A percentile compares a stretch with the other conserved stretches of the same genome.
phyloP scores from a whole-genome alignment of 2,113 vertebrate species.

The Myotis yumanensis region DNA sequence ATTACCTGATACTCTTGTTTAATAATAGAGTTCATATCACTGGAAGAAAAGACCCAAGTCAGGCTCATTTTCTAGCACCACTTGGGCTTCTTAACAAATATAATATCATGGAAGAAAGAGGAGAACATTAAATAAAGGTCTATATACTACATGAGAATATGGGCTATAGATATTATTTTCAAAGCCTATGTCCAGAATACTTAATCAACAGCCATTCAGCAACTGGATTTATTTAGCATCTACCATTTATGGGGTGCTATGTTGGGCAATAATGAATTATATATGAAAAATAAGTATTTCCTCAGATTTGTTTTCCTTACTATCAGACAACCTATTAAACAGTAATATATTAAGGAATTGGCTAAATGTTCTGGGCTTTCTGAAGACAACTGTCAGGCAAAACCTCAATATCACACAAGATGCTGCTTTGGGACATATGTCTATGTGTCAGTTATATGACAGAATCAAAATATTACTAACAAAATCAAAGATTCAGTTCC shows the following conservation, averaged over 20 bases:
- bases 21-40: not conserved
- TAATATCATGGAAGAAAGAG: not conserved
- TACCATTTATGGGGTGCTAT: not conserved
- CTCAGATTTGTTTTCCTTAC: not conserved
- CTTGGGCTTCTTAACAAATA: not conserved
- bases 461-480: slow-evolving; percentile 48
- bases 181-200: not conserved
- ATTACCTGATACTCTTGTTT: not conserved
- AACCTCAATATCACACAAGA: slow-evolving; percentile 40
- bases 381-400: slow-evolving; percentile 31
- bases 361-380: not conserved
- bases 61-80: not conserved
- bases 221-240: slow-evolving; percentile 14
- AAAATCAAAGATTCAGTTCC: not conserved
- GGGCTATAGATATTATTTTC: not conserved
- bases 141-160: not conserved
- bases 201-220: not conserved
- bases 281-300: slow-evolving; percentile 16
- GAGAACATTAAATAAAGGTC: not conserved
- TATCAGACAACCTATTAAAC: not conserved
- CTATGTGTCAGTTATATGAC: slow-evolving; percentile 18
- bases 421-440: not conserved
- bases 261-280: not conserved
- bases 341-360: slow-evolving; percentile 1
- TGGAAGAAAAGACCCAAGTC: not conserved